Conservation (phyloP, 2,888 invertebrate genomes). For the Drosophila helvetica region DNA sequence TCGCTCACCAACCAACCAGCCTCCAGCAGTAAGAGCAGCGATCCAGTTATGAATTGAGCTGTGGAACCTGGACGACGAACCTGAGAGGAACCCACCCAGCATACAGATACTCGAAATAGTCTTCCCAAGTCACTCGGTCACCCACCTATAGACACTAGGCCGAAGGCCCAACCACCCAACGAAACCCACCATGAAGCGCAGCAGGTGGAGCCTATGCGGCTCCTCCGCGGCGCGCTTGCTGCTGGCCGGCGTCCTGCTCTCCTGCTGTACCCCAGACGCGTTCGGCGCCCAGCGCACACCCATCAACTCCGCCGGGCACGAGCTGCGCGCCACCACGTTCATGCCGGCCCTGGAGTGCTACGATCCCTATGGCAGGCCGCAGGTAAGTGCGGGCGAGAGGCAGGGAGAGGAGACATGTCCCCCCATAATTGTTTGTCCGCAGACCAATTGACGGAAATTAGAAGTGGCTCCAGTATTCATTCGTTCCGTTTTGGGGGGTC, state of each 20-base stretch:
- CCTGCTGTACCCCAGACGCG: conserved; percentile 48
- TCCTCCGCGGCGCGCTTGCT: conserved; percentile 69
- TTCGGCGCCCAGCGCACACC: conserved; percentile 59
- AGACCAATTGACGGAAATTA: conserved; percentile 58
- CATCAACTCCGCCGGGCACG: conserved; percentile 70
- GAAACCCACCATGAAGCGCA: conserved; percentile 76
- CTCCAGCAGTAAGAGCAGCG: conserved; percentile 36
- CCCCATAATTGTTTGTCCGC: conserved; percentile 32
- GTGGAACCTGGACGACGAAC: conserved; percentile 31
- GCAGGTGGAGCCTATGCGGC: conserved; percentile 77
- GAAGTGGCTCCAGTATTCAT: conserved; percentile 21
- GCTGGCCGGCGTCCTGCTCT: conserved; percentile 55
- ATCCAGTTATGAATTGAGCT: conserved; percentile 64
- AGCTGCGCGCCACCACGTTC: conserved; percentile 77
- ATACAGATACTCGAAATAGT: conserved; percentile 6
- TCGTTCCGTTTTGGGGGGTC: conserved; percentile 22
- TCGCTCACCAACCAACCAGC: conserved; percentile 60
- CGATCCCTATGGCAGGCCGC: conserved; percentile 85
- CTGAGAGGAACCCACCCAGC: conserved; percentile 29
- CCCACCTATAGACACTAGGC: conserved; percentile 31
- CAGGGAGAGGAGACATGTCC: neutral
- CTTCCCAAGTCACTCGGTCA: conserved; percentile 20
- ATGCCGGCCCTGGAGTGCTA: conserved; percentile 85
- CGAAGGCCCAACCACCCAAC: conserved; percentile 12
- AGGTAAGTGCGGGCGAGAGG: conserved; percentile 82